A percentile compares a stretch with the other conserved stretches of the same genome.
These are phyloP conservation scores for Chloropsis hardwickii DNA, from an alignment of 2,113 vertebrate genomes.

Conservation along the genomic window DNA sequence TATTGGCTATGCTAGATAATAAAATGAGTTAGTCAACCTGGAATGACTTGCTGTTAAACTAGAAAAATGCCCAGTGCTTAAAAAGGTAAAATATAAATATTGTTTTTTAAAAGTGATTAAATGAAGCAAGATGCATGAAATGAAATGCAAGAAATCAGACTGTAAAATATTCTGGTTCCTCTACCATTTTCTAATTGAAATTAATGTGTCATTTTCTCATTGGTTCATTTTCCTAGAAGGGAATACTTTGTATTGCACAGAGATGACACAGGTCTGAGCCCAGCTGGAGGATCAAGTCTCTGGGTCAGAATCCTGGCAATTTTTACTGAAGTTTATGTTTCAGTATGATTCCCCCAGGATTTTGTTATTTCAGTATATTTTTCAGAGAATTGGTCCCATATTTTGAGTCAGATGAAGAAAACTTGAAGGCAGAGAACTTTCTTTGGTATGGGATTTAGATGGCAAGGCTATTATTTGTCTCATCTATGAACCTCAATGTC, in stretches of 20 bases:
- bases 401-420: neutral
- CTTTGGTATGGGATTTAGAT: neutral
- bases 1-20: neutral
- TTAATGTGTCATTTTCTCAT: neutral
- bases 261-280: neutral
- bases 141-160: neutral
- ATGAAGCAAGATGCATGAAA: neutral
- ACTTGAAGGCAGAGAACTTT: neutral
- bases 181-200: neutral
- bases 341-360: neutral
- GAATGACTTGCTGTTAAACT: neutral
- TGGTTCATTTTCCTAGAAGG: neutral
- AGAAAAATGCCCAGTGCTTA: neutral
- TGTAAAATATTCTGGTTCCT: neutral
- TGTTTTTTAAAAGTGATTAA: neutral
- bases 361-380: neutral
- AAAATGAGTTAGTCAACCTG: neutral
- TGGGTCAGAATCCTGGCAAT: neutral
- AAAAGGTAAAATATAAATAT: neutral
- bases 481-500: neutral
- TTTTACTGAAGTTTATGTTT: neutral
- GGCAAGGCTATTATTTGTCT: neutral
- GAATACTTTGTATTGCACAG: neutral
- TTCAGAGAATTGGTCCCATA: neutral
- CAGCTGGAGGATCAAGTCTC: neutral